phyloP scores from a whole-genome alignment of 2,888 invertebrate genomes.

The Cynaeus angustus region DNA sequence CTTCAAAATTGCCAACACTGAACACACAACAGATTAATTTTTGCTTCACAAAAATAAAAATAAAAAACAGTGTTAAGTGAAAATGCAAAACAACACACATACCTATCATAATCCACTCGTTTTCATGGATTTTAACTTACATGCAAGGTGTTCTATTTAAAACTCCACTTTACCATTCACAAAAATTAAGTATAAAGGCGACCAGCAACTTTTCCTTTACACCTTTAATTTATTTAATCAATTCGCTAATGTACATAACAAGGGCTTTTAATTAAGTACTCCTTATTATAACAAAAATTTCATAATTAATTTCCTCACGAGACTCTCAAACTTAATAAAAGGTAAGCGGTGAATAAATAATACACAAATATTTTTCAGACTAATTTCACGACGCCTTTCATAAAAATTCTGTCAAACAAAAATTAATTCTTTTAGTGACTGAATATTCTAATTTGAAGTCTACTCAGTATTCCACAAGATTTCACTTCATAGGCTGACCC shows the following conservation, averaged over 20 bases:
- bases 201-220: not conserved
- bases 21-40: constrained; percentile 48
- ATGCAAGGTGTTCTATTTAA: constrained; percentile 42
- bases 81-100: constrained; percentile 43
- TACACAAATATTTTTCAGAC: not conserved
- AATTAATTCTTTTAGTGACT: too few relatives aligned
- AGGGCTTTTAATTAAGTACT: not conserved
- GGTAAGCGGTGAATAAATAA: not conserved
- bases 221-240: not conserved
- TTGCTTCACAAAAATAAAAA: constrained; percentile 42
- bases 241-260: not conserved
- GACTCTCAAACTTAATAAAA: not conserved
- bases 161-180: constrained; percentile 24
- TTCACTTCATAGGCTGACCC: too few relatives aligned
- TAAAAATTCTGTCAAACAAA: too few relatives aligned
- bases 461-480: too few relatives aligned
- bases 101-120: constrained; percentile 19
- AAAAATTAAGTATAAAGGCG: not conserved
- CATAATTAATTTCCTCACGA: not conserved
- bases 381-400: not conserved
- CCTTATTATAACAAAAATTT: not conserved
- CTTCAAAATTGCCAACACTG: constrained; percentile 50
- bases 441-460: too few relatives aligned
- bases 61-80: constrained; percentile 42
- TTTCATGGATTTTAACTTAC: constrained; percentile 26